These are phyloP conservation scores for Mormyrus lacerda DNA, from an alignment of 2,113 vertebrate species.

Conservation along the genomic window DNA sequence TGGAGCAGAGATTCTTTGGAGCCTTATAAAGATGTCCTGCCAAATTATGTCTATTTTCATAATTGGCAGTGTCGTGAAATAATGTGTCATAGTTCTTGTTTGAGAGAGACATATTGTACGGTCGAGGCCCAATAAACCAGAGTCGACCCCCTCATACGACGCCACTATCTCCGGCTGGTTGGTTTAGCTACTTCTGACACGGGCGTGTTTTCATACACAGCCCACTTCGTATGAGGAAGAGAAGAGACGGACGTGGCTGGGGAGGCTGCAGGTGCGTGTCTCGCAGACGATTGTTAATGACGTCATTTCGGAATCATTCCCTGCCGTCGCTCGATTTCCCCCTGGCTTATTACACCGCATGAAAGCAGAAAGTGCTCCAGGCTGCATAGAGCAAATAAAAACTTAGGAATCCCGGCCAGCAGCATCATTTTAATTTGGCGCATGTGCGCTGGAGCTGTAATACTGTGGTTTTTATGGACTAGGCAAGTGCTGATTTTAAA, in stretches of 20 bases:
- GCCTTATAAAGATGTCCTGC: background rate
- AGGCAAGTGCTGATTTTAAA: background rate
- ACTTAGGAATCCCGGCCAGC: background rate
- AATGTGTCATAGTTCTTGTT: conserved; percentile 2
- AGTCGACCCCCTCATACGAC: background rate
- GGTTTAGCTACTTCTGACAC: background rate
- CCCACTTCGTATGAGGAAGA: conserved; percentile 32
- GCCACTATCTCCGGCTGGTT: background rate
- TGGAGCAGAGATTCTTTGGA: conserved; percentile 1
- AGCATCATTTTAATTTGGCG: background rate
- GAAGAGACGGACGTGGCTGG: conserved; percentile 20
- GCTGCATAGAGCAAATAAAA: background rate
- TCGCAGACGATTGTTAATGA: conserved; percentile 4
- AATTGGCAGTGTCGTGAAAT: background rate
- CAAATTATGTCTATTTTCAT: conserved; percentile 12
- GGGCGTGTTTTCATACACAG: background rate
- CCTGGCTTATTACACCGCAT: background rate
- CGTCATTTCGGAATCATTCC: conserved; percentile 23
- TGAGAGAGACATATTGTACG: background rate
- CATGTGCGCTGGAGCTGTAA: background rate
- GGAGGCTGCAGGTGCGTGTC: conserved; percentile 43
- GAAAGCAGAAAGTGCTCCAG: background rate
- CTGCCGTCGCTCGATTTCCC: background rate
- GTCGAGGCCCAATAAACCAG: background rate
- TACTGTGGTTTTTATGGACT: background rate